Evolutionary conservation across 2,888 invertebrate species (phyloP).

Genomic region (Drosophila histrio): DNA sequence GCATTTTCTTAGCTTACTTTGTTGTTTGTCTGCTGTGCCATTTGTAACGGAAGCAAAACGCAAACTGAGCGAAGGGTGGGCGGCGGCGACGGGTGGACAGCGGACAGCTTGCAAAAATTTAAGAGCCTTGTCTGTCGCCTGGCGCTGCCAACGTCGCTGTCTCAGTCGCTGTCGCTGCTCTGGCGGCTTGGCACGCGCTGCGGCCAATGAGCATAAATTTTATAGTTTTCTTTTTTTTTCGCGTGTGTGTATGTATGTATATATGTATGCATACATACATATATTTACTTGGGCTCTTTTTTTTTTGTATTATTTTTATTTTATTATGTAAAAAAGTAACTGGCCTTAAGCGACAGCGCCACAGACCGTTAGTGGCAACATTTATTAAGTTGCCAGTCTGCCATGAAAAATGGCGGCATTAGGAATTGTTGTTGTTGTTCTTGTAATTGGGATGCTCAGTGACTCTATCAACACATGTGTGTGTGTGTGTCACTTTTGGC

Average conservation of each 20-base stretch:
- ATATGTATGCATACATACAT: background rate
- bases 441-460: conserved; percentile 4
- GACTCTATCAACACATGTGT: conserved; percentile 23
- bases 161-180: conserved; percentile 8
- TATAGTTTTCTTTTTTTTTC: conserved; percentile 43
- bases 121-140: conserved; percentile 48
- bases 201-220: conserved; percentile 56
- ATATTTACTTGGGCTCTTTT: conserved; percentile 20
- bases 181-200: conserved; percentile 55
- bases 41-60: conserved; percentile 78
- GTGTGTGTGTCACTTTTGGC: conserved; percentile 15
- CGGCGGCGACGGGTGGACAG: conserved; percentile 11
- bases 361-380: conserved; percentile 44
- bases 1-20: conserved; percentile 54
- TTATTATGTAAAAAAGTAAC: conserved; percentile 60
- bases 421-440: background rate
- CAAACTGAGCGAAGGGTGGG: conserved; percentile 40
- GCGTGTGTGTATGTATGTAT: conserved; percentile 7
- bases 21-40: conserved; percentile 57
- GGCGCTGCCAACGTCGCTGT: conserved; percentile 1
- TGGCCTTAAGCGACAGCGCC: conserved; percentile 54
- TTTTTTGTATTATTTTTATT: conserved; percentile 16
- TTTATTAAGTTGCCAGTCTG: conserved; percentile 32
- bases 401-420: conserved; percentile 19
- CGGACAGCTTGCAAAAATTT: conserved; percentile 44